Evolutionary conservation across 1,140 invertebrate genomes (phyloP), one percentile per base, ranked within the genome.

Genomic region (Caenorhabditis latens): DNA sequence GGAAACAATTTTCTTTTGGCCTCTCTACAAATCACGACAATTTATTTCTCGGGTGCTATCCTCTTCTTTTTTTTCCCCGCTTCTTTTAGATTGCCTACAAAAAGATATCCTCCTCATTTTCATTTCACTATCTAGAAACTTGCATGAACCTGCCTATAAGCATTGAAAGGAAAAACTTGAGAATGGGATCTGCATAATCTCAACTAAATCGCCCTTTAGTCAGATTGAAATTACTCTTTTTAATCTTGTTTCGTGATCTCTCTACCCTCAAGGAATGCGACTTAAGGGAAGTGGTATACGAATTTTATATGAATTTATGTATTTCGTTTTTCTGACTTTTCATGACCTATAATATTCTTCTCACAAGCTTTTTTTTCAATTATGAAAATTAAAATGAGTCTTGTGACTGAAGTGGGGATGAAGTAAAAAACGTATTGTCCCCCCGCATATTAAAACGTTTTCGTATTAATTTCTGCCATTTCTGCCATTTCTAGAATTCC

Each of bases 31-130:
- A 86, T 57, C 43, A 46, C 84, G 40, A 58, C 16, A 58, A 58
- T 86, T 86, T 50, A 21, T 86, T 79, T 86, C 40, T 85, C 67
- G 67, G 67, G 67, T 75, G 67, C 67, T 75, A 75, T 75, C 67
- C 67, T 75, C n/a, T 75, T 58, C 57, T 21, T 58, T 58, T 58
- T 58, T 46, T 46, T 75, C 67, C 40, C 9, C 11, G 9, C 13
- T 16, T 40, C 24, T 40, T 40, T 65, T 65, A 9, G 11, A 65
- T 75, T 75, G 67, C 67, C 40, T 75, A n/a, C 19, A 46, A 14
- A 75, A 48, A 75, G 42, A 75, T 46, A 75, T 46, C 19, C 43
- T 19, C 65, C 8, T 67, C 21, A 14, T 40, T 46, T n/a, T 32
- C 16, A 75, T 75, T 75, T 42, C 32, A 32, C 14, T 48, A 40